These are phyloP conservation scores for Ophioninae sp. DNA, from an alignment of 2,888 invertebrate species.

Conservation along the genomic window DNA sequence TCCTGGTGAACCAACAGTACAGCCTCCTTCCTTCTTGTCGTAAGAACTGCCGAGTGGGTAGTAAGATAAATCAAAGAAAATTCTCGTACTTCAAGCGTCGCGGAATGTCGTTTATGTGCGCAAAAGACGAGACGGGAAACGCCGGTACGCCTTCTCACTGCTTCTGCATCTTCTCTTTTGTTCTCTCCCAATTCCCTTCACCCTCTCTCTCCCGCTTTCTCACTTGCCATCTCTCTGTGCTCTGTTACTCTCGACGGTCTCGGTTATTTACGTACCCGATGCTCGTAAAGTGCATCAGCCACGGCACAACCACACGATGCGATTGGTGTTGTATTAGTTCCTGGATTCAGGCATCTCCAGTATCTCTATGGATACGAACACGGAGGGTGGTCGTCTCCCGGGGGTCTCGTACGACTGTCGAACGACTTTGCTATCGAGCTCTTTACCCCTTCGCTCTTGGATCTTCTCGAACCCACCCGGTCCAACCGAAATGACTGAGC, in stretches of 20 bases:
- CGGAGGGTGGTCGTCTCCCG: constrained; percentile 61
- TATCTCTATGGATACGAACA: constrained; percentile 54
- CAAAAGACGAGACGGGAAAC: constrained; percentile 63
- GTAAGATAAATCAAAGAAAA: constrained; percentile 65
- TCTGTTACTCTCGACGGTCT: constrained; percentile 56
- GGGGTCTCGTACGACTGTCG: constrained; percentile 63
- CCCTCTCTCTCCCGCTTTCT: constrained; percentile 22
- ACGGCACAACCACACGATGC: constrained; percentile 55
- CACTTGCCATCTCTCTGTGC: constrained; percentile 20
- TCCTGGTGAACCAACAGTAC: constrained; percentile 42
- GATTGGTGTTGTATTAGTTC: constrained; percentile 60
- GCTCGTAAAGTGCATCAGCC: constrained; percentile 64
- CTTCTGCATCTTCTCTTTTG: constrained; percentile 50
- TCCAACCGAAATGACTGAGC: constrained; percentile 46
- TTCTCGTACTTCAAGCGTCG: constrained; percentile 65
- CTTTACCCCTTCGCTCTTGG: constrained; percentile 37
- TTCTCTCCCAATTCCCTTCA: constrained; percentile 12
- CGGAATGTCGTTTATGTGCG: constrained; percentile 66
- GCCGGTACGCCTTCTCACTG: constrained; percentile 61
- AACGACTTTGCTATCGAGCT: constrained; percentile 58
- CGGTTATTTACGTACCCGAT: constrained; percentile 67
- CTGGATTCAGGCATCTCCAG: constrained; percentile 50
- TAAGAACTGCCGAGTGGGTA: constrained; percentile 59
- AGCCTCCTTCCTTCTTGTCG: constrained; percentile 44
- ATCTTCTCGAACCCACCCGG: constrained; percentile 27